Percentiles rank a stretch among this genome's conserved stretches.
Evolutionary conservation across 1,140 invertebrate genomes (phyloP).

Genomic region (Onthophagus taurus): DNA sequence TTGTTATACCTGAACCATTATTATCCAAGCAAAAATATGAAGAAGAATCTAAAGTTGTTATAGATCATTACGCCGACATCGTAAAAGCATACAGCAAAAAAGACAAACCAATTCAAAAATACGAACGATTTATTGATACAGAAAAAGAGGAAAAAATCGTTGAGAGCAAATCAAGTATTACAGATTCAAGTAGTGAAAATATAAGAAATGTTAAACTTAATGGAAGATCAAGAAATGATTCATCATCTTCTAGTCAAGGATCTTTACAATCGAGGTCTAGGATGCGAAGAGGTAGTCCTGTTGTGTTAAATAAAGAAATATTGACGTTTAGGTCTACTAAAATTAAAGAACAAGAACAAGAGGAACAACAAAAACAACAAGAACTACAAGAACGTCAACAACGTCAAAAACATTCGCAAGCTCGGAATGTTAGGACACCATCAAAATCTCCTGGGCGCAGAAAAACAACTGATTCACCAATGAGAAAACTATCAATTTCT

Average conservation of each 20-base stretch:
- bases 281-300: conserved; percentile 7
- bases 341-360: neutral
- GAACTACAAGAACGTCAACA: neutral
- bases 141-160: neutral
- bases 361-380: neutral
- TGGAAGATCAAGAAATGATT: conserved; percentile 5
- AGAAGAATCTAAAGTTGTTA: conserved; percentile 57
- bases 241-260: conserved; percentile 9
- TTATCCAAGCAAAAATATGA: conserved; percentile 33
- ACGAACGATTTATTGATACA: conserved; percentile 2
- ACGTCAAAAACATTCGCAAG: neutral
- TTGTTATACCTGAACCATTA: conserved; percentile 27
- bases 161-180: neutral
- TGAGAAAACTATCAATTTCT: conserved; percentile 8
- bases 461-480: conserved; percentile 21
- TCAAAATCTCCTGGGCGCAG: conserved; percentile 14
- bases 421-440: conserved; percentile 8
- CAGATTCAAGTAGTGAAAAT: neutral
- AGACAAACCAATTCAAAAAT: conserved; percentile 25
- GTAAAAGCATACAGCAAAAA: conserved; percentile 52
- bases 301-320: conserved; percentile 9
- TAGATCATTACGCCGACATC: conserved; percentile 72
- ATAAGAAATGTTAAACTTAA: neutral
- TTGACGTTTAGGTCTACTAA: neutral
- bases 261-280: neutral